Conservation (phyloP, 2,113 vertebrate genomes). For the Labeo rohita region DNA sequence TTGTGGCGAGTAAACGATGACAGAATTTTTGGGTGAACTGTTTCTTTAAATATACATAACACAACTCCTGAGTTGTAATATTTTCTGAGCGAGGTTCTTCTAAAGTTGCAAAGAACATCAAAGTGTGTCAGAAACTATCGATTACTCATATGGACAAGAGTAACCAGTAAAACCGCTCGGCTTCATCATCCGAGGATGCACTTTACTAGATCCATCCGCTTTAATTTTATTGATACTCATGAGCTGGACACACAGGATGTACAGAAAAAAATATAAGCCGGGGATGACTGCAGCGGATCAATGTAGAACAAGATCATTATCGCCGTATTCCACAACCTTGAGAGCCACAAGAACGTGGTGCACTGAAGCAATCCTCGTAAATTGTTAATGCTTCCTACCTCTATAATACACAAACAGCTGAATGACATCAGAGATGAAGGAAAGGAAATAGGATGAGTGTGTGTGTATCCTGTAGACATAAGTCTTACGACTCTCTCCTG, state of each 20-base stretch:
- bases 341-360: not conserved
- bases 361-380: slow-evolving; percentile 34
- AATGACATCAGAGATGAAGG: slow-evolving; percentile 18
- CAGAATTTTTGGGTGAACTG: not conserved
- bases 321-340: slow-evolving; percentile 3
- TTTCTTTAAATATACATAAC: not conserved
- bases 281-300: slow-evolving; percentile 18
- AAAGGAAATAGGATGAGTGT: slow-evolving; percentile 16
- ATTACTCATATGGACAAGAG: not conserved
- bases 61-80: not conserved
- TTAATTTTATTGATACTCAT: not conserved
- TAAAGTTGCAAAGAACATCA: slow-evolving; percentile 8
- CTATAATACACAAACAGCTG: slow-evolving; percentile 29
- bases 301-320: slow-evolving; percentile 37
- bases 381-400: slow-evolving; percentile 32
- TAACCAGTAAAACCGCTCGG: not conserved
- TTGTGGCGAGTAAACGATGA: too few species aligned
- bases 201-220: slow-evolving; percentile 15
- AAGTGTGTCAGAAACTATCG: not conserved
- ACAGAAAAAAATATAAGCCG: not conserved
- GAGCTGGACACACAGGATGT: not conserved
- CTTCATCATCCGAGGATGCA: not conserved
- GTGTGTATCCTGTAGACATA: not conserved
- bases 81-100: not conserved
- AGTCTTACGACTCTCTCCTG: not conserved